These are phyloP conservation scores for Corvus moneduloides DNA, from an alignment of 2,113 vertebrate species.

Conservation along the genomic window DNA sequence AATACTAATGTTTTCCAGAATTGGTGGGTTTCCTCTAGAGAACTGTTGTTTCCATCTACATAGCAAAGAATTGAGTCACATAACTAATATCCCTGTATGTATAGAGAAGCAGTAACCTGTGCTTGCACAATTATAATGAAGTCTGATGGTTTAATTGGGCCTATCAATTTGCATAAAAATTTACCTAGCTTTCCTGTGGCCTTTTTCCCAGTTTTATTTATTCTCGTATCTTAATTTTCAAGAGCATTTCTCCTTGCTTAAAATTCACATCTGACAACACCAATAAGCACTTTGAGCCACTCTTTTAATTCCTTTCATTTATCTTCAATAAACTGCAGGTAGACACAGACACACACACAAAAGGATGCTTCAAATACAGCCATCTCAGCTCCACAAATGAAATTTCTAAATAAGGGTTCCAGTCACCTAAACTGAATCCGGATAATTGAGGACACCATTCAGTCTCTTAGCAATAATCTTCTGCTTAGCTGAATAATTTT, in stretches of 20 bases:
- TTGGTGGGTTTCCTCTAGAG: neutral
- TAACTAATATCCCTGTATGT: neutral
- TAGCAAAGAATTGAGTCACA: neutral
- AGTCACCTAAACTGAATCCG: neutral
- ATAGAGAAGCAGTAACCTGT: neutral
- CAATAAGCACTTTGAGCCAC: neutral
- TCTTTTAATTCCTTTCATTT: neutral
- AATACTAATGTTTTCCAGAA: neutral
- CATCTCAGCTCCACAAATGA: neutral
- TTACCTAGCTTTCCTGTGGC: neutral
- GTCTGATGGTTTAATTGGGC: neutral
- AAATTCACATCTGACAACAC: neutral
- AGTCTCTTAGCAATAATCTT: neutral
- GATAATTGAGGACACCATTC: neutral
- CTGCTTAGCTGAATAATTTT: neutral
- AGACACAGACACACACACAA: neutral
- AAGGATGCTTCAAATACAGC: neutral
- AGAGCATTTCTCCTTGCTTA: neutral
- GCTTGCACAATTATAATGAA: neutral
- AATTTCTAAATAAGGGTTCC: neutral
- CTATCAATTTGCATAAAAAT: neutral
- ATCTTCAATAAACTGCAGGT: neutral
- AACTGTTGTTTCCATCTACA: neutral
- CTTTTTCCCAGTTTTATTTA: neutral
- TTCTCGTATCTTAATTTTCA: neutral